Conservation (phyloP, 2,888 invertebrate species). For the Biston betularia region DNA sequence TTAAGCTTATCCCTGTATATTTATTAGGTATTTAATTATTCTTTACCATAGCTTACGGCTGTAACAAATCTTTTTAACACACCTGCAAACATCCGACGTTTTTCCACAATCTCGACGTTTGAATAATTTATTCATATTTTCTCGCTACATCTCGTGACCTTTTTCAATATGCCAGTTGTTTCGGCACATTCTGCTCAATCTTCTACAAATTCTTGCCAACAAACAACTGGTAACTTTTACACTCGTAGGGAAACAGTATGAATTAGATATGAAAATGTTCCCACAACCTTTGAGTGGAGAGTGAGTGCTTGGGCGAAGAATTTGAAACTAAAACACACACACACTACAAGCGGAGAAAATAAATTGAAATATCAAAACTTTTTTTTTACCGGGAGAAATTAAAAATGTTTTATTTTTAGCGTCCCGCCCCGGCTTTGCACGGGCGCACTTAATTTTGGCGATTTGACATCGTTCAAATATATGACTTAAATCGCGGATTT, state of each 20-base stretch:
- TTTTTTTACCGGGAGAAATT: too few species aligned
- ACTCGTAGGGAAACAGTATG: conserved; percentile 17
- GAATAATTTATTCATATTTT: conserved; percentile 30
- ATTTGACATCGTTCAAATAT: too few species aligned
- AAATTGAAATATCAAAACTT: too few species aligned
- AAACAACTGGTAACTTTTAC: conserved; percentile 22
- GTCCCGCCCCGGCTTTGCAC: too few species aligned
- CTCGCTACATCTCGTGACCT: conserved; percentile 14
- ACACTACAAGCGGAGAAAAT: too few species aligned
- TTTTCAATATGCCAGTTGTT: conserved; percentile 26
- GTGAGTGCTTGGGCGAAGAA: too few species aligned
- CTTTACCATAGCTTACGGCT: too few species aligned
- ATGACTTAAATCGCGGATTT: too few species aligned
- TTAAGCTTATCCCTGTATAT: too few species aligned
- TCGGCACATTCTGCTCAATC: conserved; percentile 17
- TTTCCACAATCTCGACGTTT: conserved; percentile 11
- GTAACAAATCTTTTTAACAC: neutral
- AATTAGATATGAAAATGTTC: conserved; percentile 18
- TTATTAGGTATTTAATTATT: too few species aligned
- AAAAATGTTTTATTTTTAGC: too few species aligned
- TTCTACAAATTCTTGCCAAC: conserved; percentile 20
- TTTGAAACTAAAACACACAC: neutral
- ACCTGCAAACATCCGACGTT: neutral
- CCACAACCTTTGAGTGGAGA: neutral
- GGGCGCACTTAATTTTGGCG: too few species aligned